These are phyloP conservation scores for Ceratoteleas bidentatus DNA, from an alignment of 1,140 invertebrate species.

Conservation along the genomic window DNA sequence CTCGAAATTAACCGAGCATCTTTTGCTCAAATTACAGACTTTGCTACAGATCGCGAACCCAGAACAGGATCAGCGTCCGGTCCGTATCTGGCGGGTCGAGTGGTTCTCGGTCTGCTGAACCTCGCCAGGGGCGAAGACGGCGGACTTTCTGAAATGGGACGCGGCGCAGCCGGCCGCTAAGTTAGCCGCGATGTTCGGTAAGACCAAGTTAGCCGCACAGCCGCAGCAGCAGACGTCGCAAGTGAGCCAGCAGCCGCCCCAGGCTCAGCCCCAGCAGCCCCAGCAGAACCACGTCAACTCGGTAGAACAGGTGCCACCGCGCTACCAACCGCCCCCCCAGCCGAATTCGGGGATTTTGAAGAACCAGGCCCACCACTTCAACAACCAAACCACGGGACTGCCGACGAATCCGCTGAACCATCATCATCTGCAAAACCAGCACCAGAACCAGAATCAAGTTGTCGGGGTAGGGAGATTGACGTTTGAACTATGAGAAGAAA, in stretches of 20 bases:
- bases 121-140: slow-evolving; percentile 57
- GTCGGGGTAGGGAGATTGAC: neutral
- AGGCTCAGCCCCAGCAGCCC: slow-evolving; percentile 69
- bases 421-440: slow-evolving; percentile 76
- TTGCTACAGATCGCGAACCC: neutral
- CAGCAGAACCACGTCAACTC: slow-evolving; percentile 70
- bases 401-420: slow-evolving; percentile 69
- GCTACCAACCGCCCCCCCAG: slow-evolving; percentile 86
- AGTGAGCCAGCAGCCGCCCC: slow-evolving; percentile 67
- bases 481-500: no score
- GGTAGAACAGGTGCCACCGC: slow-evolving; percentile 81
- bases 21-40: neutral
- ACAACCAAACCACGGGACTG: slow-evolving; percentile 7
- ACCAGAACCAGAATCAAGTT: slow-evolving; percentile 72
- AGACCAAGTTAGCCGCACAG: slow-evolving; percentile 78
- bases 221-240: slow-evolving; percentile 69
- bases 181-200: slow-evolving; percentile 80
- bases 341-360: slow-evolving; percentile 83
- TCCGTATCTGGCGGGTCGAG: slow-evolving; percentile 73
- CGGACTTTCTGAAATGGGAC: slow-evolving; percentile 78
- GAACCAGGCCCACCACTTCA: slow-evolving; percentile 72
- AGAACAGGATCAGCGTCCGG: slow-evolving; percentile 56
- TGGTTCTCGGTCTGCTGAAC: slow-evolving; percentile 50
- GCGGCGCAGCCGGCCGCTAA: slow-evolving; percentile 74
- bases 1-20: neutral